Percentiles rank a stretch among this genome's conserved stretches.
Conservation (phyloP, 2,888 invertebrate species). For the Eledona agricola region DNA sequence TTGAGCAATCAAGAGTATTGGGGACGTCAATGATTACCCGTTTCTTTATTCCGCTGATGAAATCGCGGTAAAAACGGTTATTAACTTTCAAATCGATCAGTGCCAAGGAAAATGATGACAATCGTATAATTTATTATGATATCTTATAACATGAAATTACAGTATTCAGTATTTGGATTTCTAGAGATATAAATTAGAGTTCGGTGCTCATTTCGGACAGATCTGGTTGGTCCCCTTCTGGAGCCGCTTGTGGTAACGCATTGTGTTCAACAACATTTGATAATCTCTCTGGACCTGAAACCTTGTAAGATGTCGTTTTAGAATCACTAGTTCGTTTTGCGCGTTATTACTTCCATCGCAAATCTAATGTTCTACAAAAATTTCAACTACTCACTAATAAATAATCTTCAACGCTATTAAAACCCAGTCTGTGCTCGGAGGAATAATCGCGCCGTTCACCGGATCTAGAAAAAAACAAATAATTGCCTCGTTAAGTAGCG, state of each 20-base stretch:
- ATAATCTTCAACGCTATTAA: constrained; percentile 24
- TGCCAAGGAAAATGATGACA: too few relatives aligned
- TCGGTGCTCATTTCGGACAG: constrained; percentile 38
- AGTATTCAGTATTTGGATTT: constrained; percentile 31
- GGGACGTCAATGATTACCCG: too few relatives aligned
- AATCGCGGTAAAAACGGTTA: too few relatives aligned
- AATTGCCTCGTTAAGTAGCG: constrained; percentile 1
- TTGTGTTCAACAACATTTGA: constrained; percentile 22
- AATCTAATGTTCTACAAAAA: background rate
- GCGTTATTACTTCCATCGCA: background rate
- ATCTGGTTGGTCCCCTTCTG: constrained; percentile 22
- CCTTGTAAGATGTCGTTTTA: constrained; percentile 22
- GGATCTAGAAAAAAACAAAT: constrained; percentile 8
- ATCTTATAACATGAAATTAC: constrained; percentile 22
- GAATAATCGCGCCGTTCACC: constrained; percentile 20
- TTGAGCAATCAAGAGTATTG: too few relatives aligned
- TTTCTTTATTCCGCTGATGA: too few relatives aligned
- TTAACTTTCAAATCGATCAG: too few relatives aligned
- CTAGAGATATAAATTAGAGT: constrained; percentile 32
- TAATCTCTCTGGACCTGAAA: constrained; percentile 30
- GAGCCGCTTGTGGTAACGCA: constrained; percentile 19
- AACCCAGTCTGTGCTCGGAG: constrained; percentile 10
- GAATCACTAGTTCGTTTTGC: constrained; percentile 11
- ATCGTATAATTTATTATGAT: constrained; percentile 21
- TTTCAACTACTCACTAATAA: constrained; percentile 22